These are phyloP conservation scores for Isurus oxyrinchus DNA, from an alignment of 2,113 vertebrate genomes.

Conservation along the genomic window DNA sequence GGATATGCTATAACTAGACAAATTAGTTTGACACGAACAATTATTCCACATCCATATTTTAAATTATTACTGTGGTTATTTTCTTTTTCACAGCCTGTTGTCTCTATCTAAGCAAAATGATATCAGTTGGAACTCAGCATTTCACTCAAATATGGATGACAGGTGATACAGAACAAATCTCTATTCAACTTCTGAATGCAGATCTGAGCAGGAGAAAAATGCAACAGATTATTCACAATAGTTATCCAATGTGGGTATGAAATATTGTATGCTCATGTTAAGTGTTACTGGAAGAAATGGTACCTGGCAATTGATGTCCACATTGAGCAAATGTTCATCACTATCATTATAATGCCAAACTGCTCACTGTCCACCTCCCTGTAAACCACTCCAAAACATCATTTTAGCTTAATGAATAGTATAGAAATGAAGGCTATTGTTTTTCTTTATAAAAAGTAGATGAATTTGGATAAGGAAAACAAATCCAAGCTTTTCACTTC, in stretches of 20 bases:
- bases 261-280: neutral
- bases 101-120: constrained; percentile 13
- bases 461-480: neutral
- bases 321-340: neutral
- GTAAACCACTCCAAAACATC: neutral
- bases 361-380: neutral
- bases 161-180: neutral
- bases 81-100: neutral
- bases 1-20: constrained; percentile 25
- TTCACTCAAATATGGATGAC: neutral
- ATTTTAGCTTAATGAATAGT: neutral
- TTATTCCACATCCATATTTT: constrained; percentile 26
- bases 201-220: neutral
- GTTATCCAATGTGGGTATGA: neutral
- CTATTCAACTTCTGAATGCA: neutral
- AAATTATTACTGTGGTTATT: constrained; percentile 19
- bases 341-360: neutral
- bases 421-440: constrained; percentile 21
- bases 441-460: neutral
- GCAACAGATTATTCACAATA: neutral
- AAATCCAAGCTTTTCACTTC: neutral
- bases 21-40: constrained; percentile 28
- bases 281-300: neutral
- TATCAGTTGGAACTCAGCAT: constrained; percentile 7
- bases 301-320: neutral